These are phyloP conservation scores for Cliona cf. orientalis DNA, from an alignment of 37 sponge, comb jelly and placozoan genomes.

Conservation along the genomic window DNA sequence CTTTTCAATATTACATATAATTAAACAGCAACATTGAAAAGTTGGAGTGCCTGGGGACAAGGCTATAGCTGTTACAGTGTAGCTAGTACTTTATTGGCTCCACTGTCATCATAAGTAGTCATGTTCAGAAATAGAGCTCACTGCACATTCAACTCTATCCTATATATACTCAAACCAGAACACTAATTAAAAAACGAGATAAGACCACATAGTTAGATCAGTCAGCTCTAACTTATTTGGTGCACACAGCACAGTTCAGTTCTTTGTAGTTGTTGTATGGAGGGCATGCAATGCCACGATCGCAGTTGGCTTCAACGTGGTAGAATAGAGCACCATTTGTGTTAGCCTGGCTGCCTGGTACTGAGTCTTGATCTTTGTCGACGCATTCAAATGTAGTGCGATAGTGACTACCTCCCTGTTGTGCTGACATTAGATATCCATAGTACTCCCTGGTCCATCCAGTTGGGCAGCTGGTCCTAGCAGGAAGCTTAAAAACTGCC, in stretches of 20 bases:
- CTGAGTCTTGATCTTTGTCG: conserved; percentile 4
- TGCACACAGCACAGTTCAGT: conserved; percentile 71
- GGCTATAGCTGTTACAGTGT: too few relatives aligned
- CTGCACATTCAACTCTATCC: too few relatives aligned
- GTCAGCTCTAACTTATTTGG: too few relatives aligned
- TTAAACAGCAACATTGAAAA: too few relatives aligned
- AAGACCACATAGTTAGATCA: too few relatives aligned
- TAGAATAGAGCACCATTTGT: conserved; percentile 54
- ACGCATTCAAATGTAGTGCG: conserved; percentile 47
- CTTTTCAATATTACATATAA: too few relatives aligned
- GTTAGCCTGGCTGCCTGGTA: conserved; percentile 28
- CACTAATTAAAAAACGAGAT: too few relatives aligned
- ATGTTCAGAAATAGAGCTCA: too few relatives aligned
- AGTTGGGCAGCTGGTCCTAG: conserved; percentile 37
- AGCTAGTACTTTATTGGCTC: too few relatives aligned
- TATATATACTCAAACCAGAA: too few relatives aligned
- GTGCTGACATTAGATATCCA: conserved; percentile 54
- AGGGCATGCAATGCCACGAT: conserved; percentile 40
- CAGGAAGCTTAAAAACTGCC: conserved; percentile 45
- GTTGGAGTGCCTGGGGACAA: too few relatives aligned
- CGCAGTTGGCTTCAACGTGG: conserved; percentile 45
- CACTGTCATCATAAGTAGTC: too few relatives aligned
- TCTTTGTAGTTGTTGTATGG: conserved; percentile 44
- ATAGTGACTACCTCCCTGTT: not conserved
- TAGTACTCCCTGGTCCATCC: conserved; percentile 46